Percentiles rank a stretch among this genome's conserved stretches.
These are phyloP conservation scores for Polypterus senegalus DNA, from an alignment of 2,113 vertebrate genomes.

Conservation along the genomic window DNA sequence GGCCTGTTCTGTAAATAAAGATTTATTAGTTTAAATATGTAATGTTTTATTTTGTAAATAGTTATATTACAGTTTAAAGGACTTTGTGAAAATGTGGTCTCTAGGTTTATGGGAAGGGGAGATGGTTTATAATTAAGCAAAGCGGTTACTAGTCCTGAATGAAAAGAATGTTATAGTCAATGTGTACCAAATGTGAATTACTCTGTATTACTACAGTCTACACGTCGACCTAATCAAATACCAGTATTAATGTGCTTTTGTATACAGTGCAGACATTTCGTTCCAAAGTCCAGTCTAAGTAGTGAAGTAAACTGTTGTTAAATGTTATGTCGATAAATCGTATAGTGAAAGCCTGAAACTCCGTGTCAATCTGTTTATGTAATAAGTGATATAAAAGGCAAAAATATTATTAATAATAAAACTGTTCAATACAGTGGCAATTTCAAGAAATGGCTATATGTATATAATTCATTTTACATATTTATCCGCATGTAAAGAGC, in stretches of 20 bases:
- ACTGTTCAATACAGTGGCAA: constrained; percentile 92
- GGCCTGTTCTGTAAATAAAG: constrained; percentile 84
- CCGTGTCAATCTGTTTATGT: constrained; percentile 99
- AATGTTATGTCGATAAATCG: constrained; percentile 98
- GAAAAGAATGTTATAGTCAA: constrained; percentile 98
- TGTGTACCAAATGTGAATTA: constrained; percentile 99
- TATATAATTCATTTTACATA: constrained; percentile 98
- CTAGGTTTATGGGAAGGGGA: constrained; percentile 77
- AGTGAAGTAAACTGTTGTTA: constrained; percentile 99
- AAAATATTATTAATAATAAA: constrained; percentile 57
- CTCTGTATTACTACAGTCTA: constrained; percentile 98
- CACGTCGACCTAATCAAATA: constrained; percentile 96
- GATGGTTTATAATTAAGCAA: constrained; percentile 64
- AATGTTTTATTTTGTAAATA: constrained; percentile 98
- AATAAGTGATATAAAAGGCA: constrained; percentile 92
- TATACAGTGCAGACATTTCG: constrained; percentile 98
- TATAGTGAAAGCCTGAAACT: constrained; percentile 98
- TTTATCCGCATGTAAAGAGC: constrained; percentile 99
- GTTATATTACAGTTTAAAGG: constrained; percentile 82
- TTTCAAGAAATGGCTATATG: constrained; percentile 83
- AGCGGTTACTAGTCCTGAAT: constrained; percentile 92
- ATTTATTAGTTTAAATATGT: constrained; percentile 84
- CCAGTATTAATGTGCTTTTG: constrained; percentile 99
- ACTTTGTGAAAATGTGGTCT: constrained; percentile 85
- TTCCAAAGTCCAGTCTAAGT: constrained; percentile 97